Conservation (phyloP, 1,140 invertebrate genomes). For the Phenacoccus solenopsis region DNA sequence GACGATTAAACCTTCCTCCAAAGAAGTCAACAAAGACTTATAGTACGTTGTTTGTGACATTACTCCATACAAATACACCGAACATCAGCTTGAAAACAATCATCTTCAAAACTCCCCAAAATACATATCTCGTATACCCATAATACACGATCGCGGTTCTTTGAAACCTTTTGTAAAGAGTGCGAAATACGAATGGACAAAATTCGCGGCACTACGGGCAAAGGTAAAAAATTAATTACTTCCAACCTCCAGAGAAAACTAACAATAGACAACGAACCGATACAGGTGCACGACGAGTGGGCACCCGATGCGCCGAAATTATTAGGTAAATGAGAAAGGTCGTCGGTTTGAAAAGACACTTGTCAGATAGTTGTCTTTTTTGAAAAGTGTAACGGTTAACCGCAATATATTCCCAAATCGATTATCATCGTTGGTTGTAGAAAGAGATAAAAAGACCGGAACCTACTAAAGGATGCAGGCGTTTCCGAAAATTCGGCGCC, state of each 20-base stretch:
- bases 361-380: slow-evolving; percentile 2
- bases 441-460: background rate
- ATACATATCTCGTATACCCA: too few species aligned
- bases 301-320: background rate
- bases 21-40: too few species aligned
- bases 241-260: background rate
- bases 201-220: background rate
- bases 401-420: background rate
- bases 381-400: slow-evolving; percentile 1
- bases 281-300: background rate
- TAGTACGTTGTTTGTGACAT: too few species aligned
- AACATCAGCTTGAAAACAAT: too few species aligned
- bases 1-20: too few species aligned
- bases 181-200: too few species aligned
- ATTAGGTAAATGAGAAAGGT: background rate
- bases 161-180: too few species aligned
- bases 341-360: background rate
- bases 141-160: too few species aligned
- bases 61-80: too few species aligned
- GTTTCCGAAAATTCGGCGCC: background rate
- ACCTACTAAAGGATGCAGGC: background rate
- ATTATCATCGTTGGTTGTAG: background rate
- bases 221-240: background rate
- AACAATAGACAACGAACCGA: background rate
- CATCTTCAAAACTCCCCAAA: too few species aligned